A percentile compares a stretch with the other conserved stretches of the same genome.
Evolutionary conservation across 1,140 invertebrate genomes (phyloP).

Genomic region (Lethrus apterus): DNA sequence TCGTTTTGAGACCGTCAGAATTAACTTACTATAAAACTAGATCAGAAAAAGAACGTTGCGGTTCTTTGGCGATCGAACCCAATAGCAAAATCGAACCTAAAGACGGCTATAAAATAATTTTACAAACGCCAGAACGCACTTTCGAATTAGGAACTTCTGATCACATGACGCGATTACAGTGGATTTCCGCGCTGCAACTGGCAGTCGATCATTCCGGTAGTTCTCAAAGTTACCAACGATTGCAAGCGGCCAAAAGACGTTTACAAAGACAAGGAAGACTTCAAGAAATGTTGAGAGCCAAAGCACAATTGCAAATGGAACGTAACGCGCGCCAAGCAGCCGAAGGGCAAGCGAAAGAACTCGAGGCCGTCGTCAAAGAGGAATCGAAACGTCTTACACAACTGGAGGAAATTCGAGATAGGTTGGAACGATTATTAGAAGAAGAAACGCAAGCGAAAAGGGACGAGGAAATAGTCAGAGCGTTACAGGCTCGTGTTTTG

Average conservation of each 20-base stretch:
- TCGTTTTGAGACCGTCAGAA: conserved; percentile 65
- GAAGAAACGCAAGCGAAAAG: conserved; percentile 75
- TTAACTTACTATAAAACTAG: conserved; percentile 68
- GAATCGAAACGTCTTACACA: conserved; percentile 64
- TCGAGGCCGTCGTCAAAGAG: conserved; percentile 59
- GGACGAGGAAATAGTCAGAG: conserved; percentile 76
- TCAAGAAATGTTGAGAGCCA: conserved; percentile 47
- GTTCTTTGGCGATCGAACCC: conserved; percentile 54
- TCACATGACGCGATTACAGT: conserved; percentile 62
- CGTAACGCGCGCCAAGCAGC: conserved; percentile 59
- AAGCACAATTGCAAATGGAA: conserved; percentile 54
- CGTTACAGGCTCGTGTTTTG: conserved; percentile 64
- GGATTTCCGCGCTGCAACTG: conserved; percentile 61
- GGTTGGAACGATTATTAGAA: conserved; percentile 61
- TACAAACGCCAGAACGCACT: conserved; percentile 58
- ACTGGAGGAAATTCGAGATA: conserved; percentile 58
- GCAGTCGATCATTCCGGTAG: conserved; percentile 58
- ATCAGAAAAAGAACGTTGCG: conserved; percentile 63
- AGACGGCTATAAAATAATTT: conserved; percentile 45
- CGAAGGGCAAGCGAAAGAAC: conserved; percentile 53
- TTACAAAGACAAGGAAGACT: conserved; percentile 52
- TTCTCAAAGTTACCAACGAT: conserved; percentile 58
- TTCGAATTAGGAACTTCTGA: conserved; percentile 63
- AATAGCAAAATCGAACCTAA: conserved; percentile 57
- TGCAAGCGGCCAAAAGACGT: conserved; percentile 51